phyloP scores from a whole-genome alignment of 1,140 invertebrate species.

The Atta texana region DNA sequence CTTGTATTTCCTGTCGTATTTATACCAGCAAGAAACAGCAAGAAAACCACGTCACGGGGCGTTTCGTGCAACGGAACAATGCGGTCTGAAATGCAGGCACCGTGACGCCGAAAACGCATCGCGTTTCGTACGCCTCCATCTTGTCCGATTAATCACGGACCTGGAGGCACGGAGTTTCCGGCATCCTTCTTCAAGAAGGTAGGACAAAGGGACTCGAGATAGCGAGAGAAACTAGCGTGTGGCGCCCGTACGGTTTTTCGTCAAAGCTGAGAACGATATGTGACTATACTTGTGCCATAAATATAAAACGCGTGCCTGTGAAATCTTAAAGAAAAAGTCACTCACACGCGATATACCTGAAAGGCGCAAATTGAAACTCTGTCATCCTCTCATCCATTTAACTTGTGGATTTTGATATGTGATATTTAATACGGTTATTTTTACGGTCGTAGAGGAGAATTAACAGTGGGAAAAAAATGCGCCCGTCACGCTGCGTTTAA shows the following conservation, averaged over 20 bases:
- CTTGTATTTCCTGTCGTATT: slow-evolving; percentile 77
- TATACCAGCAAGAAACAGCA: slow-evolving; percentile 55
- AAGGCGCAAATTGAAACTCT: slow-evolving; percentile 17
- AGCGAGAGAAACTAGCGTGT: background rate
- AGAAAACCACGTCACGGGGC: slow-evolving; percentile 56
- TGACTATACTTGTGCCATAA: background rate
- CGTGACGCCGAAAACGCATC: slow-evolving; percentile 80
- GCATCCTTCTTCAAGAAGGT: slow-evolving; percentile 26
- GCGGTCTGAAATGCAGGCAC: slow-evolving; percentile 78
- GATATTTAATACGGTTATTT: slow-evolving; percentile 40
- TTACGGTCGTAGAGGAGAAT: background rate
- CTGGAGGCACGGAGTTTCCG: slow-evolving; percentile 43
- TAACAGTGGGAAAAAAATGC: slow-evolving; percentile 31
- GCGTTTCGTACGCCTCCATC: slow-evolving; percentile 63
- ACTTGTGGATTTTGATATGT: background rate
- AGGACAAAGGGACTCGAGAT: slow-evolving; percentile 36
- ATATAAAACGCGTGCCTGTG: background rate
- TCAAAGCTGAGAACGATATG: background rate
- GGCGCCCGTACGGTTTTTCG: background rate
- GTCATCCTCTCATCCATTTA: background rate
- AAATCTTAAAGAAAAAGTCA: slow-evolving; percentile 12
- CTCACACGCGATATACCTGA: background rate
- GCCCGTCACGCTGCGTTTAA: slow-evolving; percentile 46
- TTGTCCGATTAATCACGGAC: slow-evolving; percentile 70
- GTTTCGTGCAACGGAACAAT: slow-evolving; percentile 73